Base-by-base conservation (phyloP, 2,888 invertebrate species). In the Dorcus parallelipipedus region DNA sequence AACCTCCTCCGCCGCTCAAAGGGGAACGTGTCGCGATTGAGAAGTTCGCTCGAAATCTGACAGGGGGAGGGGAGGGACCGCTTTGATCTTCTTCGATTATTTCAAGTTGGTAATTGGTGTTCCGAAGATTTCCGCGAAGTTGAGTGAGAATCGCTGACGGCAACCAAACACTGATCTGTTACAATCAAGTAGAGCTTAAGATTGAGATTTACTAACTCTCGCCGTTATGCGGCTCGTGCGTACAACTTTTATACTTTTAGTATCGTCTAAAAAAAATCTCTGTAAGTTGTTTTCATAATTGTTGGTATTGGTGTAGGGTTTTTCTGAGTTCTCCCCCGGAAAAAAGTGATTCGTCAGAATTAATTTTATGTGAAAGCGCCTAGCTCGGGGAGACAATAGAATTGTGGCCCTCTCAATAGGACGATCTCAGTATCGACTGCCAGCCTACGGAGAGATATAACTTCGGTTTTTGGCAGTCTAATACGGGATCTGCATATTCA, bases 401-500 rank as follows among this genome's bases (percentile, higher is more conserved):
- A 45, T 20, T 45, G 20, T 23, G 45, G 3, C 20, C 17, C 45
- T 9, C 45, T 45, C 45, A 23, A 17, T n/a, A 7, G 23, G 23
- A 45, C 14, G 17, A 45, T 45, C 45, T 45, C 45, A 45, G 20
- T 45, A 45, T 45, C 45, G 45, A 45, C 45, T 45, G 45, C n/a
- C 45, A 20, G 45, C 45, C 45, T 45, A 45, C 45, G 14, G 43
- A 45, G 45, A 45, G 47, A 47, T 45, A 38, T 20, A 73, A 73
- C 73, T 75, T 76, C 71, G 75, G 76, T 76, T 76, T 76, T 76
- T 76, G 74, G 75, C 75, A 73, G 73, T 53, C 73, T 76, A 76
- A 76, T 74, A 68, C 74, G 68, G 74, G 75, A 76, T 76, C 74
- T 76, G 75, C 76, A 76, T 76, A 76, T 76, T 76, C 75, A 76